Evolutionary conservation across 2,888 invertebrate species (phyloP).

Genomic region (Nemurella pictetii): DNA sequence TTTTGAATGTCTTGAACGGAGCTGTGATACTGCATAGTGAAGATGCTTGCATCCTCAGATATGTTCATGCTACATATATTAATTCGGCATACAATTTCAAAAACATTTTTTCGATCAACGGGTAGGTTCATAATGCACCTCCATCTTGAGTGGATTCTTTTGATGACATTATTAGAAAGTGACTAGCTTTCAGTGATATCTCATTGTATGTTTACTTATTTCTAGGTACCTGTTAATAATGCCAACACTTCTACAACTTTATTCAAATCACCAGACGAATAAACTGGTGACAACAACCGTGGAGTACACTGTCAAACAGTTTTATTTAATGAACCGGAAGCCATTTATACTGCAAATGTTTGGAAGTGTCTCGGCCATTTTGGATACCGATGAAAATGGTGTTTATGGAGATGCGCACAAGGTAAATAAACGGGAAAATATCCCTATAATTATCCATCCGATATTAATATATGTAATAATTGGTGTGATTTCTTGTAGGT

Average conservation of each 20-base stretch:
- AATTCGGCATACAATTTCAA: slow-evolving; percentile 98
- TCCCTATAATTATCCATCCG: too few relatives aligned
- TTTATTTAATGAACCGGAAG: slow-evolving; percentile 96
- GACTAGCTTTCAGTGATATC: background rate
- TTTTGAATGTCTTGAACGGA: slow-evolving; percentile 96
- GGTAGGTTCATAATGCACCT: slow-evolving; percentile 55
- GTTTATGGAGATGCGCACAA: slow-evolving; percentile 91
- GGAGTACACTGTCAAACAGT: slow-evolving; percentile 97
- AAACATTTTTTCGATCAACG: slow-evolving; percentile 97
- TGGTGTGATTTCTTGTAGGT: too few relatives aligned
- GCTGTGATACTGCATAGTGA: slow-evolving; percentile 95
- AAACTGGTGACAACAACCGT: slow-evolving; percentile 92
- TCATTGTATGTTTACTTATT: slow-evolving; percentile 31
- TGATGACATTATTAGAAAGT: background rate
- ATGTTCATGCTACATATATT: slow-evolving; percentile 95
- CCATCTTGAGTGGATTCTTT: background rate
- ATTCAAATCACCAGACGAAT: slow-evolving; percentile 97
- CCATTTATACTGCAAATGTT: slow-evolving; percentile 99
- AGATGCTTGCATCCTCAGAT: slow-evolving; percentile 91
- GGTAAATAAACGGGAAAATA: too few relatives aligned
- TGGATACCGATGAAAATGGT: slow-evolving; percentile 88
- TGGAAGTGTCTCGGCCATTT: slow-evolving; percentile 93
- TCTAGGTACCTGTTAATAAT: slow-evolving; percentile 90
- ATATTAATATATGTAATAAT: too few relatives aligned
- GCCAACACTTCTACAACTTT: slow-evolving; percentile 95